phyloP scores from a whole-genome alignment of 2,888 invertebrate species.

The Leptopterna dolabrata region DNA sequence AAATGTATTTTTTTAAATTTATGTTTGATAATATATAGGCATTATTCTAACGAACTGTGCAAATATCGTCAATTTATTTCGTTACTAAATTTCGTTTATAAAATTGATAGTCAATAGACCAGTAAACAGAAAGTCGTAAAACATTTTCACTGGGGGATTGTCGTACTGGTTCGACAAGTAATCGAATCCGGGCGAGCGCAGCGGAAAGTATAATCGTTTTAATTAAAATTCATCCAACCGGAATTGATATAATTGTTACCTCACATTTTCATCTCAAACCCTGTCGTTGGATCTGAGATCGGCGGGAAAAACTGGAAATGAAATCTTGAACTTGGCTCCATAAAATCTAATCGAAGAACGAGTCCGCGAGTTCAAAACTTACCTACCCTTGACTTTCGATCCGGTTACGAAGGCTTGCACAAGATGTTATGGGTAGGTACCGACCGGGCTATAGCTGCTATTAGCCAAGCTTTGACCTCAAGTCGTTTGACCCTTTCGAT shows the following conservation, averaged over 20 bases:
- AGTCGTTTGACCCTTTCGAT: background rate
- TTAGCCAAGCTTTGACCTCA: background rate
- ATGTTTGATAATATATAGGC: no score
- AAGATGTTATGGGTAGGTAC: background rate
- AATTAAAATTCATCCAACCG: background rate
- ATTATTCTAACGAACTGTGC: no score
- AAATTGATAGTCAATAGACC: no score
- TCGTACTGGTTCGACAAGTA: no score
- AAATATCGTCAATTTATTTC: no score
- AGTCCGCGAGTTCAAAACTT: background rate
- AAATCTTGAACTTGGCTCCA: background rate
- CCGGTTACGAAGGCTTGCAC: conserved; percentile 22
- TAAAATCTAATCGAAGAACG: background rate
- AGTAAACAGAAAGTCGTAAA: no score
- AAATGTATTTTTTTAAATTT: no score
- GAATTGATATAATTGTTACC: background rate
- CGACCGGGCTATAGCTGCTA: background rate
- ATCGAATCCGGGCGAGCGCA: background rate
- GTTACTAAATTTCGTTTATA: no score
- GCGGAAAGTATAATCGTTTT: background rate
- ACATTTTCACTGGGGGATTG: no score
- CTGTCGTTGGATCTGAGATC: background rate
- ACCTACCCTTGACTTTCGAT: conserved; percentile 42
- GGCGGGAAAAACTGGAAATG: background rate
- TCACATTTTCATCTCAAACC: background rate